Evolutionary conservation across 2,113 vertebrate genomes (phyloP), one percentile per base, ranked within the genome.

Genomic region (Odocoileus hemionus): DNA sequence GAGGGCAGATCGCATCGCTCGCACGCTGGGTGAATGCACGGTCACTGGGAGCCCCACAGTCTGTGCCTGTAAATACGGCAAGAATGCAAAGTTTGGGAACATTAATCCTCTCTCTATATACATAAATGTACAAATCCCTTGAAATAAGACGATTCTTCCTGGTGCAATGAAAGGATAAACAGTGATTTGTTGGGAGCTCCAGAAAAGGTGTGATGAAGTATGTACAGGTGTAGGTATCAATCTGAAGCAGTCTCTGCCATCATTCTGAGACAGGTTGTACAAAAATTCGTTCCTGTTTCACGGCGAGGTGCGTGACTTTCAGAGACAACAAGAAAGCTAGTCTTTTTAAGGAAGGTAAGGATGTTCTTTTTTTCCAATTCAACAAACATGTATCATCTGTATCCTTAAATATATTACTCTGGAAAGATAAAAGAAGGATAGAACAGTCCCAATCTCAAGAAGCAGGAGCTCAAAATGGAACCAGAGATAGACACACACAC

Each of bases 1-100:
- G 43, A 99, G 99, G 2, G 99, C 97, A 60, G 99, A 99, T 39
- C 99, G 99, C 98, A 99, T 97, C 96, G 99, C 97, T 83, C 99
- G 99, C 19, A 99, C 50, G 0, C 98, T 99, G 13, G 99, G 99
- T 6, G 99, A 98, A 17, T 99, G 99, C 94, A 99, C 76, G 96
- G 98, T 98, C 93, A 99, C 99, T 1, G 99, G 99, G 55, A 99
- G 98, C 2, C 99, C 98, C 92, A 98, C 99, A 3, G 99, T 99
- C n/a, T 99, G 99, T 0, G 99, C 98, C 99, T 99, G 97, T 2
- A 54, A 92, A 70, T 6, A 64, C 0, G 17, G 93, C 15, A 90
- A 97, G 86, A 93, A 91, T 4, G 80, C 83, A 94, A 8, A 79
- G 80, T 57, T 67, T 6, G 23, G 64, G 47, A 70, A 89, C 15